Evolutionary conservation across 1,140 invertebrate species (phyloP).

Genomic region (Pseudomyrmex concolor): DNA sequence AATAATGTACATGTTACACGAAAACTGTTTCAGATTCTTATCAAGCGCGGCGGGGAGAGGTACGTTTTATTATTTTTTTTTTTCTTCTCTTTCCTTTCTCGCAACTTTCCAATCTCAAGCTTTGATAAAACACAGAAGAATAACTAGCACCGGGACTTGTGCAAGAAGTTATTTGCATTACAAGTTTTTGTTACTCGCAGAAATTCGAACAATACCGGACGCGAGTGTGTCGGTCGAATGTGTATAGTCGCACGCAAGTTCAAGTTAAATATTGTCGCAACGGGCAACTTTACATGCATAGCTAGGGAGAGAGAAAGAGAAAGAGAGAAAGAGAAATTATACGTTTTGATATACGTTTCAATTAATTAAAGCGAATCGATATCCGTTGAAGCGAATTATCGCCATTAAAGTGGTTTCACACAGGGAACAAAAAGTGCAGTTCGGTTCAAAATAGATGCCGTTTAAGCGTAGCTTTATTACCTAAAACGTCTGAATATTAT

Average conservation of each 20-base stretch:
- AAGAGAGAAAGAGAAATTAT: constrained; percentile 1
- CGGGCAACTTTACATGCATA: constrained; percentile 8
- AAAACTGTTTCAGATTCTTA: constrained; percentile 56
- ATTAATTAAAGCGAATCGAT: constrained; percentile 51
- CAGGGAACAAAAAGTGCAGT: background rate
- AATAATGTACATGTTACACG: constrained; percentile 7
- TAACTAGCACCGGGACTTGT: constrained; percentile 50
- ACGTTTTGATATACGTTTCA: constrained; percentile 35
- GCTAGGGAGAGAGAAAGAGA: too few relatives aligned
- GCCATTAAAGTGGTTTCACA: background rate
- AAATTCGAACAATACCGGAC: constrained; percentile 56
- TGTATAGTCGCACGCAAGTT: constrained; percentile 42
- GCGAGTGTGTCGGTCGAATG: constrained; percentile 46
- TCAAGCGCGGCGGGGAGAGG: constrained; percentile 14
- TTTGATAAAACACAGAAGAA: constrained; percentile 60
- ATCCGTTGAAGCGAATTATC: constrained; percentile 1
- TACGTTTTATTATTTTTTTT: background rate
- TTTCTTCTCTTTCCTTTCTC: background rate
- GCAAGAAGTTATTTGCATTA: constrained; percentile 56
- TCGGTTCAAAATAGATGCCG: background rate
- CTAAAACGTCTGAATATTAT: background rate
- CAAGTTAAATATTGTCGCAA: constrained; percentile 55
- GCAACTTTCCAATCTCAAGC: constrained; percentile 55
- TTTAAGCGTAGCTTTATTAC: background rate
- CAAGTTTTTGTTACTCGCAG: constrained; percentile 58